Evolutionary conservation across 2,113 vertebrate genomes (phyloP).

Genomic region (Petaurus breviceps): DNA sequence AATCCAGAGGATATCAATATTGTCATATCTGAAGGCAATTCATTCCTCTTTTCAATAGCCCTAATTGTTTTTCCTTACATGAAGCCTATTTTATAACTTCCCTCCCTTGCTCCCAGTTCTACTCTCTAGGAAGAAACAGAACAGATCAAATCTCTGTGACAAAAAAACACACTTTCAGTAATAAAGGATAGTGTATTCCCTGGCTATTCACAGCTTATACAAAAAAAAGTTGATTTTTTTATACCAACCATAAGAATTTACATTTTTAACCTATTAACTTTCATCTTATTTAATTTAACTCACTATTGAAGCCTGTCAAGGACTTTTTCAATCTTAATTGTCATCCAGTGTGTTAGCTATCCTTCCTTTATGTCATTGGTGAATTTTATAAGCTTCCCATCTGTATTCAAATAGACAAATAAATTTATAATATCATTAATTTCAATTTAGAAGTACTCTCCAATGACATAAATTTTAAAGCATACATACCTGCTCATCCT

Average conservation of each 20-base stretch:
- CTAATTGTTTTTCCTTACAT: not conserved
- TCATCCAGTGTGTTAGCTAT: no score
- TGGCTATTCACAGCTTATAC: not conserved
- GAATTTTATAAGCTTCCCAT: no score
- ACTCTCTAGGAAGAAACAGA: not conserved
- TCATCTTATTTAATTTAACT: not conserved
- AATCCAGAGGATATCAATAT: not conserved
- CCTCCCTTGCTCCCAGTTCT: not conserved
- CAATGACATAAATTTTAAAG: no score
- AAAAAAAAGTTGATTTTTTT: not conserved
- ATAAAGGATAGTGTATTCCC: not conserved
- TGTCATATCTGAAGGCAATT: not conserved
- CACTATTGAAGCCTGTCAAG: not conserved
- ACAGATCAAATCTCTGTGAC: not conserved
- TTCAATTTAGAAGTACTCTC: no score
- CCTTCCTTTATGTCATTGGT: no score
- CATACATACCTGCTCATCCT: no score
- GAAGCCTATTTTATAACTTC: not conserved
- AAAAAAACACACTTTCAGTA: not conserved
- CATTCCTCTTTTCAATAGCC: not conserved
- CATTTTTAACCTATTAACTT: not conserved
- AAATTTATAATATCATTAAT: no score
- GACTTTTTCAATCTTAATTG: not conserved
- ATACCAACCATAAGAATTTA: not conserved
- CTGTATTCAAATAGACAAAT: no score